Base-by-base conservation (phyloP, 1,140 invertebrate genomes). In the Aphaenogaster ashmeadi region DNA sequence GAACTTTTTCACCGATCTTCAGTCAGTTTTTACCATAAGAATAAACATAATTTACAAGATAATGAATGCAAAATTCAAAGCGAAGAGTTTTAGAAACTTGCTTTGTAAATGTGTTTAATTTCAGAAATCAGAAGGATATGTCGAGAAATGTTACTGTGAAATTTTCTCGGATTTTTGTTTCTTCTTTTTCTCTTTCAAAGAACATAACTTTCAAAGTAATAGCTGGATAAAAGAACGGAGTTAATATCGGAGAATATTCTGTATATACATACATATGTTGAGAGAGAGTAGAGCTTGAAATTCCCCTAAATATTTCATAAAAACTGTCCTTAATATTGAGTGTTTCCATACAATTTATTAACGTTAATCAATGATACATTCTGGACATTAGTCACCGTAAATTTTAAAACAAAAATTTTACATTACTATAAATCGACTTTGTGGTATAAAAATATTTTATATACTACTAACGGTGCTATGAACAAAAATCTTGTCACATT, bases 281-380 rank as follows among this genome's bases (percentile, higher is more conserved):
- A 83, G 67, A 83, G 44, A 83, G 41, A 74, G 18, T 74, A 60
- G 11, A 60, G 38, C 27, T 72, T 60, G 54, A 5, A 83, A 47
- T 15, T 83, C 8, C 4, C 8, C 33, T 27, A 47, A 56, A 81
- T 44, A 44, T 72, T 47, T 83, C 13, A 52, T 6, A 7, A 79
- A 79, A 52, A 54, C 15, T 11, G 9, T 4, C n/a, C 15, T 83
- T 72, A 21, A 58, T 1, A 44, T n/a, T 58, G 79, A 81, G 21
- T 71, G 50, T 81, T 71, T 81, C 13, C 54, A 38, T 71, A 44
- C 13, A 58, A 44, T 8, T 44, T 44, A 47, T 50, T 60, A 77
- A 44, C 27, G 0, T 78, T 21, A 36, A 64, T 11, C 1, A 36
- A 18, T 60, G 8, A n/a, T 18, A 21, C 33, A 21, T 47, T 52